phyloP scores from a whole-genome alignment of 2,113 vertebrate species.

The Paedocypris sp. region DNA sequence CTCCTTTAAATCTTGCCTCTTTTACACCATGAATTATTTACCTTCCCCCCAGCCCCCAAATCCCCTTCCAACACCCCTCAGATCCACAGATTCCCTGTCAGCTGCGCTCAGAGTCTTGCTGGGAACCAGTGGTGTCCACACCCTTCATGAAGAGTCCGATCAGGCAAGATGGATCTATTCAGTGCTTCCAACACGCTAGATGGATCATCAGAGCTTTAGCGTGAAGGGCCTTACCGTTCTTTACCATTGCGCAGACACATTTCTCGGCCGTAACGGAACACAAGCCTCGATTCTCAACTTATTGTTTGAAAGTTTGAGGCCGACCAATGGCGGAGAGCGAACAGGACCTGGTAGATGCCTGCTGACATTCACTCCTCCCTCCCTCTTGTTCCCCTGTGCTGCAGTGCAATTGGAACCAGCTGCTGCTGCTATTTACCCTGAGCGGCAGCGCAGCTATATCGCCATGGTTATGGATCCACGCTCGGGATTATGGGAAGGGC shows the following conservation, averaged over 20 bases:
- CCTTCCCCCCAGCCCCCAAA: slow-evolving; percentile 6
- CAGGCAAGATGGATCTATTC: slow-evolving; percentile 10
- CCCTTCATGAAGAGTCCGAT: background rate
- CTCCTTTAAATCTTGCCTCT: background rate
- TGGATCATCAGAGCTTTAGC: too few species aligned
- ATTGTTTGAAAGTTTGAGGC: background rate
- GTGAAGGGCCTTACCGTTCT: background rate
- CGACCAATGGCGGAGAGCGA: background rate
- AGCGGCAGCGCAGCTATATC: slow-evolving; percentile 41
- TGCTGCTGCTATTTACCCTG: slow-evolving; percentile 54
- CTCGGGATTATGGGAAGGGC: slow-evolving; percentile 26
- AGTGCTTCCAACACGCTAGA: background rate
- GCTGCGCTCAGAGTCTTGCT: background rate
- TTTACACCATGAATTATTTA: slow-evolving; percentile 37
- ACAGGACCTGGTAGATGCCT: background rate
- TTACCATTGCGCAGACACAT: too few species aligned
- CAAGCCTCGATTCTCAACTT: too few species aligned
- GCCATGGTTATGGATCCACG: slow-evolving; percentile 39
- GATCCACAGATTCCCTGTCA: slow-evolving; percentile 15
- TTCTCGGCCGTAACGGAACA: too few species aligned
- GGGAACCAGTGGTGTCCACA: background rate
- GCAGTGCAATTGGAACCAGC: slow-evolving; percentile 51
- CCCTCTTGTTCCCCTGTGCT: slow-evolving; percentile 16
- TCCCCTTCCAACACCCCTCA: slow-evolving; percentile 14
- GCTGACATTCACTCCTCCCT: background rate